phyloP scores from a whole-genome alignment of 2,888 invertebrate species.

The Idaea dimidiata region DNA sequence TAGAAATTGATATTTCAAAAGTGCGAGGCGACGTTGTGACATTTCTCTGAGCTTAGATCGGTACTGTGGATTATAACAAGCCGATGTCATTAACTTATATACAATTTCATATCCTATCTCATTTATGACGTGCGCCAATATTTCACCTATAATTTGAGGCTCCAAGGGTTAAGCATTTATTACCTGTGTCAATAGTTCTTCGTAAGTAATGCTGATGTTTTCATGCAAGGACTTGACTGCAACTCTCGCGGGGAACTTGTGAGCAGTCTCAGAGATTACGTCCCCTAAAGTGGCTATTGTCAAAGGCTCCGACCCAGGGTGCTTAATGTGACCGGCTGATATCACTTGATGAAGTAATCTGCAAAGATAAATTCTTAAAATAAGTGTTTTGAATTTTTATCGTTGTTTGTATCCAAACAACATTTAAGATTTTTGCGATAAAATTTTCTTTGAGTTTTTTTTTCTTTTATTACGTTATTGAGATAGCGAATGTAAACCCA shows the following conservation, averaged over 20 bases:
- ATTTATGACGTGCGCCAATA: too few species aligned
- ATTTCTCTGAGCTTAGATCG: too few species aligned
- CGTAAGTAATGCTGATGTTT: slow-evolving; percentile 77
- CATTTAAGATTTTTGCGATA: too few species aligned
- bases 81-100: background rate
- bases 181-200: slow-evolving; percentile 76
- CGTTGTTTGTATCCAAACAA: too few species aligned
- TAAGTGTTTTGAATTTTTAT: too few species aligned
- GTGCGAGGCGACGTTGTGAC: too few species aligned
- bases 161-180: slow-evolving; percentile 4
- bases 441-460: too few species aligned
- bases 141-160: too few species aligned
- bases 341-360: slow-evolving; percentile 45
- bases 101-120: too few species aligned
- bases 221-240: slow-evolving; percentile 82
- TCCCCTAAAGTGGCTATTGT: slow-evolving; percentile 79
- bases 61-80: background rate
- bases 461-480: too few species aligned
- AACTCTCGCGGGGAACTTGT: slow-evolving; percentile 79
- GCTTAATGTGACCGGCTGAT: slow-evolving; percentile 67
- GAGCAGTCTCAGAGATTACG: slow-evolving; percentile 77
- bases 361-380: slow-evolving; percentile 10
- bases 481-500: too few species aligned
- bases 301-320: slow-evolving; percentile 79
- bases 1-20: too few species aligned